phyloP scores from a whole-genome alignment of 2,797 vertebrate genomes.

The Phrynocephalus forsythii region DNA sequence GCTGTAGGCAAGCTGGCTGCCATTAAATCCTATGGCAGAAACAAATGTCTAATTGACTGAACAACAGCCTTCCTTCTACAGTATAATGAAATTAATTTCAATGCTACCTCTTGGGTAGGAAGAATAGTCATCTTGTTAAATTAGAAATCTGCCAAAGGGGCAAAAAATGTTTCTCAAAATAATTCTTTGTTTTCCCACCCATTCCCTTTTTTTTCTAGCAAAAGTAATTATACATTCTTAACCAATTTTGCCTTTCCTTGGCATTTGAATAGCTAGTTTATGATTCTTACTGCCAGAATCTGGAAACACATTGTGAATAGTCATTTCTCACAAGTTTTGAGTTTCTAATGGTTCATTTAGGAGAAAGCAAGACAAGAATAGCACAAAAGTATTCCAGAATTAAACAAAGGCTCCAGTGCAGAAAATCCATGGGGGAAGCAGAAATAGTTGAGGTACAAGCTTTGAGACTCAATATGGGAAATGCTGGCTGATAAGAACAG shows the following conservation, averaged over 20 bases:
- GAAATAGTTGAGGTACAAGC: not conserved
- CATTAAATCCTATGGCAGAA: slow-evolving; percentile 26
- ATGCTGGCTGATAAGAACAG: too few species aligned
- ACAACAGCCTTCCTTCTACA: slow-evolving; percentile 1
- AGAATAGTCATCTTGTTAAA: not conserved
- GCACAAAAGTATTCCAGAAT: not conserved
- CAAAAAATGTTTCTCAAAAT: not conserved
- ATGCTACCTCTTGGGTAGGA: slow-evolving; percentile 3
- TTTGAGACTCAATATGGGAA: not conserved
- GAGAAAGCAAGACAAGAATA: not conserved
- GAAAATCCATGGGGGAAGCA: not conserved
- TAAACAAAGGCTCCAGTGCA: not conserved
- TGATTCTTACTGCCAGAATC: not conserved
- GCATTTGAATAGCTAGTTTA: not conserved
- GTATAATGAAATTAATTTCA: slow-evolving; percentile 5
- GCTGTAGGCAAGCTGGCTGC: slow-evolving; percentile 5
- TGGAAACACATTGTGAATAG: slow-evolving; percentile 2
- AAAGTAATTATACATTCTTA: slow-evolving; percentile 18
- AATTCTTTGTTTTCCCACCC: not conserved
- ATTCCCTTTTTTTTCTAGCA: not conserved
- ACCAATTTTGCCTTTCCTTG: slow-evolving; percentile 6
- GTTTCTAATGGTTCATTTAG: not conserved
- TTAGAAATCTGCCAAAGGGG: not conserved
- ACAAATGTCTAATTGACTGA: slow-evolving; percentile 23
- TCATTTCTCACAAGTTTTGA: not conserved